Base-by-base conservation (phyloP, 2,113 vertebrate genomes). In the Naja naja region DNA sequence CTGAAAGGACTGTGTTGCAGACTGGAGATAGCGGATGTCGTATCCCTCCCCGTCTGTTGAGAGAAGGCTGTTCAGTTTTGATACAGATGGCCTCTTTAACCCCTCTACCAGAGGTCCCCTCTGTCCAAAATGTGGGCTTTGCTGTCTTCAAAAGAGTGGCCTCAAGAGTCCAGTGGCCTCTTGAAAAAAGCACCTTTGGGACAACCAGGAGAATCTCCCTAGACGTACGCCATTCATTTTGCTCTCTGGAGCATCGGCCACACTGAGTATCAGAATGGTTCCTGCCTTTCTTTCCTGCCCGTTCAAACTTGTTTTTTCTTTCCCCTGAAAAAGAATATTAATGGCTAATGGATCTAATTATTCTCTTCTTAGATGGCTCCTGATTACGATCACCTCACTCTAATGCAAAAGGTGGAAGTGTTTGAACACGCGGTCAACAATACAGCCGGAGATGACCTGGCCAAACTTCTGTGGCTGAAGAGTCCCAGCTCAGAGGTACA, bases 391-490 rank as follows among this genome's bases (percentile, higher is more conserved):
- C 99, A 99, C 96, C 97, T 99, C 95, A 99, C 99, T 0, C 98
- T 99, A 96, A 99, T 99, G 99, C 99, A 99, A 98, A 99, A 99
- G 95, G 99, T 99, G 12, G 99, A 99, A 96, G 99, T 99, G 94
- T 99, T 99, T 91, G 99, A 99, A 91, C 99, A 99, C 0, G 99
- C 99, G 0, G 99, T 99, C 91, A 99, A 99, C 94, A 99, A 99
- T 96, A 99, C 99, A 0, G 99, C 99, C 0, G 99, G 99, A 3
- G 99, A 99, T 0, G 99, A 99, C 96, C 98, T 99, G 93, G 98
- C 99, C 96, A 99, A 99, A 92, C 98, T 99, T 43, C 97, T 99
- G 60, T 99, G 99, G 99, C 97, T 99, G 74, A 99, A 99, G 96
- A 99, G 99, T 95, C 99, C 99, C 87, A 99, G 99, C 97, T 99